These are phyloP conservation scores for Pteropus alecto DNA, from an alignment of 2,113 vertebrate genomes.

Conservation along the genomic window DNA sequence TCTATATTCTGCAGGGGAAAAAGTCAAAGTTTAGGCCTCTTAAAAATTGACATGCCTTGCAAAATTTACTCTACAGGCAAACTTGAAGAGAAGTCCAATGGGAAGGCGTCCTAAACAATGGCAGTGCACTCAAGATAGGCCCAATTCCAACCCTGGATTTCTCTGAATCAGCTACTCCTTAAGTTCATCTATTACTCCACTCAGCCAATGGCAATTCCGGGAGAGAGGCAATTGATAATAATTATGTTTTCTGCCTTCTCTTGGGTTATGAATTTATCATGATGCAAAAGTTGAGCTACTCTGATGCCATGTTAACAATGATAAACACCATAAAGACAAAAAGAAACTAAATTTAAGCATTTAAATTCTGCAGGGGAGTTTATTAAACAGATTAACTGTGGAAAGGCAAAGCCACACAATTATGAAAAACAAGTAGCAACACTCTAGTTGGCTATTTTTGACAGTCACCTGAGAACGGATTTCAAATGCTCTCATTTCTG, in stretches of 20 bases:
- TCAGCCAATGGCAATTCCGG: slow-evolving; percentile 60
- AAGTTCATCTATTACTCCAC: slow-evolving; percentile 11
- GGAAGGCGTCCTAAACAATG: not conserved
- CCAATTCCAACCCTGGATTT: not conserved
- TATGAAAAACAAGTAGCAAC: slow-evolving; percentile 32
- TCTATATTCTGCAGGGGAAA: not conserved
- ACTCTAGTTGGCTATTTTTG: slow-evolving; percentile 23
- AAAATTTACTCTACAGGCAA: not conserved
- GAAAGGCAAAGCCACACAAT: slow-evolving; percentile 49
- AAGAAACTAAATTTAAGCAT: slow-evolving; percentile 66
- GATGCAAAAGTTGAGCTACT: slow-evolving; percentile 63
- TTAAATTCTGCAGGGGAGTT: slow-evolving; percentile 59
- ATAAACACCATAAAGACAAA: slow-evolving; percentile 75
- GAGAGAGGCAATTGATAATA: slow-evolving; percentile 75
- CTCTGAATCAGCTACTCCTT: slow-evolving; percentile 67
- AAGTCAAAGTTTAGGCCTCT: not conserved
- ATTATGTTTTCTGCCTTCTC: slow-evolving; percentile 75
- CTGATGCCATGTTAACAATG: slow-evolving; percentile 72
- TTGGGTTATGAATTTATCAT: slow-evolving; percentile 77
- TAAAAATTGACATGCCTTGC: slow-evolving; percentile 21
- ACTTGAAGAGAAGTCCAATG: not conserved
- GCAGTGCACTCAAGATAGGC: not conserved
- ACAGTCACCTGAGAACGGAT: slow-evolving; percentile 23
- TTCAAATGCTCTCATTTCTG: slow-evolving; percentile 44
- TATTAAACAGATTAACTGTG: slow-evolving; percentile 69